phyloP scores from a whole-genome alignment of 2,888 invertebrate genomes.

The Psylliodes chrysocephalus region DNA sequence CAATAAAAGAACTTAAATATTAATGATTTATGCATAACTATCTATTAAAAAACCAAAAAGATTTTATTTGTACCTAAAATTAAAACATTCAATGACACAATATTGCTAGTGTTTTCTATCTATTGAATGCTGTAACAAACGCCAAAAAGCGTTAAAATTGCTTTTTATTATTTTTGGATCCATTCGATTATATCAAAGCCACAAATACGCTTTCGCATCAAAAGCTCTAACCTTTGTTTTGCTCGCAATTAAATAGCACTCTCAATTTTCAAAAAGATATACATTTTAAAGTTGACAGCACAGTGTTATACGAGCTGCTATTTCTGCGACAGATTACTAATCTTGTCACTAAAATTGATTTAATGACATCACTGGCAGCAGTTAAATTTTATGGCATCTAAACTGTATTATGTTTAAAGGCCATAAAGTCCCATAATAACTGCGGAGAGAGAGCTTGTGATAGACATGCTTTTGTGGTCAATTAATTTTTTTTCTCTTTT shows the following conservation, averaged over 20 bases:
- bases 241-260: background rate
- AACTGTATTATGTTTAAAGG: slow-evolving; percentile 21
- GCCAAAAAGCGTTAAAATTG: too few species aligned
- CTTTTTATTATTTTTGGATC: too few species aligned
- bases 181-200: too few species aligned
- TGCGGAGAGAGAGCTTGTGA: background rate
- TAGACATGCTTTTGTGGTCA: slow-evolving; percentile 11
- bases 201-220: too few species aligned
- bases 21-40: too few species aligned
- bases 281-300: background rate
- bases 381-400: slow-evolving; percentile 28
- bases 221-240: too few species aligned
- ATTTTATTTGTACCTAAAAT: too few species aligned
- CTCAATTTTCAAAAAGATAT: background rate
- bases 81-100: too few species aligned
- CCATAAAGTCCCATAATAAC: slow-evolving; percentile 14
- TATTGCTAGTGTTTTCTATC: too few species aligned
- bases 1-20: too few species aligned
- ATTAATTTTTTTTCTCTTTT: slow-evolving; percentile 8
- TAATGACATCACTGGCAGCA: slow-evolving; percentile 21
- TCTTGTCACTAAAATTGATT: slow-evolving; percentile 27
- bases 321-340: slow-evolving; percentile 9
- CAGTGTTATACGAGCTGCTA: slow-evolving; percentile 1
- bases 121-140: too few species aligned
- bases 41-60: too few species aligned